A percentile compares a stretch with the other conserved stretches of the same genome.
Conservation (phyloP, 2,797 vertebrate species). For the Philypnodon macrostomus region DNA sequence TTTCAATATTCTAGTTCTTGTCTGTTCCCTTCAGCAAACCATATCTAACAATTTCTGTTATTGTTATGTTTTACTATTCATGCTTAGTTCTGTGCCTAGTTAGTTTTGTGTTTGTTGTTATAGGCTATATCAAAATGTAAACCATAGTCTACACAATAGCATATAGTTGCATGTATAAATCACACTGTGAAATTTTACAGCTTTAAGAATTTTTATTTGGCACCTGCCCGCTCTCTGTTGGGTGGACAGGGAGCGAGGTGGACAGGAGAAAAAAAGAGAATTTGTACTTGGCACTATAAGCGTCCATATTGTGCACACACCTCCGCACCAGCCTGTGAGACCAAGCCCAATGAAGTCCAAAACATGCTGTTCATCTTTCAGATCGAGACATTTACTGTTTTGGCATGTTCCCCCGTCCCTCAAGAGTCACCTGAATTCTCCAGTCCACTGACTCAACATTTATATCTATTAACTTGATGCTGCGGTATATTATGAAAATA, state of each 20-base stretch:
- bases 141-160: no score
- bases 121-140: no score
- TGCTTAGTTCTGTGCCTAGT: no score
- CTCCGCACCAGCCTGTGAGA: slow-evolving; percentile 61
- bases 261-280: no score
- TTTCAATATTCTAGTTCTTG: not conserved
- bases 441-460: slow-evolving; percentile 72
- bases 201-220: no score
- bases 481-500: slow-evolving; percentile 71
- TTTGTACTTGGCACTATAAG: slow-evolving; percentile 62
- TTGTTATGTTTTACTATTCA: no score
- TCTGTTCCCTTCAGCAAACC: not conserved
- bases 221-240: no score
- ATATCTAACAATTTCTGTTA: no score
- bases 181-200: no score
- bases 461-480: slow-evolving; percentile 72
- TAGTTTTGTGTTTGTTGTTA: no score
- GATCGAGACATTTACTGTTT: slow-evolving; percentile 76
- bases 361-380: slow-evolving; percentile 76
- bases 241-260: no score
- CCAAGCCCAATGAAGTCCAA: slow-evolving; percentile 74
- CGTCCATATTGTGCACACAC: slow-evolving; percentile 62
- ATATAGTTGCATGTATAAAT: no score
- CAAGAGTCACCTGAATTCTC: slow-evolving; percentile 49
- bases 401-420: slow-evolving; percentile 57